phyloP scores from a whole-genome alignment of 1,140 invertebrate genomes.

The Bombus sibiricus region DNA sequence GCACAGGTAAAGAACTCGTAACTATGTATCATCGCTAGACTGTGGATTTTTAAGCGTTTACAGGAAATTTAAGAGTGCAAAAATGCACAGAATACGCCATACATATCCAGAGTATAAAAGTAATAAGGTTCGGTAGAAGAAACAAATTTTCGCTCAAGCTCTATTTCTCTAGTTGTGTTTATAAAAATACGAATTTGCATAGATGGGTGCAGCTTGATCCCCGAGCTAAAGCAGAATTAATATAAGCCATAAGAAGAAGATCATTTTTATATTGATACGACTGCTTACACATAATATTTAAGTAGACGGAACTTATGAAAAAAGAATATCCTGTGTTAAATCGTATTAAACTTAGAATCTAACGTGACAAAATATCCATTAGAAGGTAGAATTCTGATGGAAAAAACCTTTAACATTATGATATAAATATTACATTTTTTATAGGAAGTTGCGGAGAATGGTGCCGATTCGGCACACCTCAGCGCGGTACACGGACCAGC shows the following conservation, averaged over 20 bases:
- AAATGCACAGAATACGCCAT: no score
- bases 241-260: not conserved
- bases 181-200: no score
- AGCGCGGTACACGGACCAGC: slow-evolving; percentile 87
- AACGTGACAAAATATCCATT: no score
- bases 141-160: not conserved
- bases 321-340: no score
- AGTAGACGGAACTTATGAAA: no score
- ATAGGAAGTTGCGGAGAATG: slow-evolving; percentile 96
- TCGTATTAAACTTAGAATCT: no score
- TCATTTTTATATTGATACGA: not conserved
- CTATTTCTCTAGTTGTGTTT: not conserved
- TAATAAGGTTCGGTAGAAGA: not conserved
- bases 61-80: not conserved
- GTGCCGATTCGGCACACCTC: slow-evolving; percentile 92
- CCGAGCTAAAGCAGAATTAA: not conserved
- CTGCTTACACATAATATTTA: not conserved
- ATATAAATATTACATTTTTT: slow-evolving; percentile 18
- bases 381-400: no score
- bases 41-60: not conserved
- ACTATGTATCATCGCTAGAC: not conserved
- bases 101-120: no score
- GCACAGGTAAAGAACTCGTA: slow-evolving; percentile 13
- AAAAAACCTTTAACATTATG: not conserved
- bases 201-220: not conserved